phyloP scores from a whole-genome alignment of 1,140 invertebrate species.

The Brachionus koreanus region DNA sequence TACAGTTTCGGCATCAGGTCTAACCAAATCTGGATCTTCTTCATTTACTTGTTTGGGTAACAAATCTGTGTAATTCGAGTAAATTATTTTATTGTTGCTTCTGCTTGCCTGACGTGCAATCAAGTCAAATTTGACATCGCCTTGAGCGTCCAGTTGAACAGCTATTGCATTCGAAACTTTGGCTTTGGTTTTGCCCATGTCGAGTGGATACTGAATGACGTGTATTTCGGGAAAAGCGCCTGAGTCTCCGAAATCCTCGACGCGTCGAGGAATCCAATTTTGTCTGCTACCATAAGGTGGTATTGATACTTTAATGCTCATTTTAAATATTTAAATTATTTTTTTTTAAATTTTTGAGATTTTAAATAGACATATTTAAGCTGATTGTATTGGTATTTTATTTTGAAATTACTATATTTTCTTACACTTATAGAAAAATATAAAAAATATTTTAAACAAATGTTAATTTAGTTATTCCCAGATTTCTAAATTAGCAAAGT shows the following conservation, averaged over 20 bases:
- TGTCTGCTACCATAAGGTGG: slow-evolving; percentile 91
- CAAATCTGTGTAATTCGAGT: slow-evolving; percentile 62
- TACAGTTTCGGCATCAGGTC: slow-evolving; percentile 74
- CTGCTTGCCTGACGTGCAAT: slow-evolving; percentile 88
- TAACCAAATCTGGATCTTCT: slow-evolving; percentile 78
- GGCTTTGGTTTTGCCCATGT: slow-evolving; percentile 66
- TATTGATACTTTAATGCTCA: slow-evolving; percentile 34
- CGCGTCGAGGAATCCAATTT: slow-evolving; percentile 83
- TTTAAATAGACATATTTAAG: not conserved
- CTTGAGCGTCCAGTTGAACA: slow-evolving; percentile 78
- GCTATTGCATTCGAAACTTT: slow-evolving; percentile 77
- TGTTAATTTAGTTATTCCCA: not conserved
- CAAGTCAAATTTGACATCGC: slow-evolving; percentile 92
- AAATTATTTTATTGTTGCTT: slow-evolving; percentile 83
- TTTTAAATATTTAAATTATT: not conserved
- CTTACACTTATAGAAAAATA: not conserved
- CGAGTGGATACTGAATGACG: slow-evolving; percentile 90
- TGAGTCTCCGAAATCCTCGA: slow-evolving; percentile 83
- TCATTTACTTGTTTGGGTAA: slow-evolving; percentile 85
- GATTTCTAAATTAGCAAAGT: not conserved
- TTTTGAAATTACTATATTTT: not conserved
- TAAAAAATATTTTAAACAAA: not conserved
- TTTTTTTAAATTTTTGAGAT: not conserved
- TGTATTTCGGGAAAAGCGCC: slow-evolving; percentile 97
- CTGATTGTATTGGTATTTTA: not conserved